Conservation (phyloP, 2,888 invertebrate species). For the Netelia virgata region DNA sequence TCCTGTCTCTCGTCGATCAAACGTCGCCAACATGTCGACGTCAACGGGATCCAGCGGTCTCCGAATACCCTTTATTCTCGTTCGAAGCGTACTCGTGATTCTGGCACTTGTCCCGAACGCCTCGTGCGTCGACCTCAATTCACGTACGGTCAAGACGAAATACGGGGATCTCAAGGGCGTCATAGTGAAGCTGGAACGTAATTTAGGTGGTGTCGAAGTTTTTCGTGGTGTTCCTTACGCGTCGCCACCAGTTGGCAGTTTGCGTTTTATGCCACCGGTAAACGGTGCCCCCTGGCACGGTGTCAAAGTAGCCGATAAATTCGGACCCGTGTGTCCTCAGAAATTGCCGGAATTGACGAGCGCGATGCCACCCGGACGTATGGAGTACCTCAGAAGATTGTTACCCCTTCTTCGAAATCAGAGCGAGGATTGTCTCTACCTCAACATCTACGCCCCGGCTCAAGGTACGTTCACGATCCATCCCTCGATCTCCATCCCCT, state of each 20-base stretch:
- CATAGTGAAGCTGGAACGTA: conserved; percentile 91
- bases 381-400: conserved; percentile 95
- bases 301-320: conserved; percentile 94
- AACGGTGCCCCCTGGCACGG: conserved; percentile 97
- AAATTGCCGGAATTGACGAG: conserved; percentile 94
- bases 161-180: conserved; percentile 95
- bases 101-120: conserved; percentile 75
- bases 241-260: conserved; percentile 94
- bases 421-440: conserved; percentile 98
- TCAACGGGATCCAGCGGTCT: conserved; percentile 26
- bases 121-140: conserved; percentile 87
- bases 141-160: conserved; percentile 94
- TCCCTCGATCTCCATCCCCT: background rate
- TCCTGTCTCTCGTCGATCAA: conserved; percentile 12
- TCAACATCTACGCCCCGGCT: conserved; percentile 98
- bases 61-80: conserved; percentile 47
- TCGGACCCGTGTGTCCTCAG: conserved; percentile 97
- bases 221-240: conserved; percentile 98
- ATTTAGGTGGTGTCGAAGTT: conserved; percentile 94
- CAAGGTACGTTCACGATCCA: conserved; percentile 90
- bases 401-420: conserved; percentile 95
- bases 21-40: conserved; percentile 74
- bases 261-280: conserved; percentile 98
- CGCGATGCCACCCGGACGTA: conserved; percentile 94
- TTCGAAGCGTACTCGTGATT: conserved; percentile 72